Evolutionary conservation across 2,888 invertebrate genomes (phyloP).

Genomic region (Melanophora roralis): DNA sequence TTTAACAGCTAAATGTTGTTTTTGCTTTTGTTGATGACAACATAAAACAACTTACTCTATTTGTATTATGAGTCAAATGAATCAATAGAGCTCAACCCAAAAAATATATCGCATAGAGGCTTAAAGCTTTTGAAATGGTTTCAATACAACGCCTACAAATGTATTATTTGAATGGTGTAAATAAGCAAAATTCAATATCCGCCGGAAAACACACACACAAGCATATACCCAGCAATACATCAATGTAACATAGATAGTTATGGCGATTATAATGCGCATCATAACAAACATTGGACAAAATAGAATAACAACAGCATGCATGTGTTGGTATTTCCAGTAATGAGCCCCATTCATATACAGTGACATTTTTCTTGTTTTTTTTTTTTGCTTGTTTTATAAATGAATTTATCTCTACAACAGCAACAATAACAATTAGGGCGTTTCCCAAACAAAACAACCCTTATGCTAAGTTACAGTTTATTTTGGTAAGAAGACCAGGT

Average conservation of each 20-base stretch:
- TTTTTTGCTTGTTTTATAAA: slow-evolving; percentile 40
- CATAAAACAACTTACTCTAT: neutral
- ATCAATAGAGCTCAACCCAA: slow-evolving; percentile 12
- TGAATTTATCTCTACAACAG: slow-evolving; percentile 27
- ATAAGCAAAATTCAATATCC: slow-evolving; percentile 9
- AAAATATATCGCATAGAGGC: neutral
- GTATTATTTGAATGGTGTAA: slow-evolving; percentile 30
- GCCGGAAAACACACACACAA: slow-evolving; percentile 23
- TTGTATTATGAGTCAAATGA: neutral
- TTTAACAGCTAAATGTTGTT: slow-evolving; percentile 32
- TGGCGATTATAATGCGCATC: slow-evolving; percentile 55
- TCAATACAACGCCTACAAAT: slow-evolving; percentile 54
- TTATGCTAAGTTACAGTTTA: neutral
- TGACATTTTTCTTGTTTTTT: slow-evolving; percentile 38
- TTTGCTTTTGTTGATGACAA: neutral
- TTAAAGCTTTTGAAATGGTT: slow-evolving; percentile 20
- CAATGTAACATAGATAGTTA: slow-evolving; percentile 26
- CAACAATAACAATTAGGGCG: slow-evolving; percentile 23
- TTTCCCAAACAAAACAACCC: slow-evolving; percentile 24
- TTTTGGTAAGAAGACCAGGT: neutral
- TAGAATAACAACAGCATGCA: neutral
- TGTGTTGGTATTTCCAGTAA: neutral
- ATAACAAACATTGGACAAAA: slow-evolving; percentile 18
- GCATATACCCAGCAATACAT: neutral
- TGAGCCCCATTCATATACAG: slow-evolving; percentile 29